phyloP scores from a whole-genome alignment of 2,888 invertebrate species.

The Carterocephalus palaemon region DNA sequence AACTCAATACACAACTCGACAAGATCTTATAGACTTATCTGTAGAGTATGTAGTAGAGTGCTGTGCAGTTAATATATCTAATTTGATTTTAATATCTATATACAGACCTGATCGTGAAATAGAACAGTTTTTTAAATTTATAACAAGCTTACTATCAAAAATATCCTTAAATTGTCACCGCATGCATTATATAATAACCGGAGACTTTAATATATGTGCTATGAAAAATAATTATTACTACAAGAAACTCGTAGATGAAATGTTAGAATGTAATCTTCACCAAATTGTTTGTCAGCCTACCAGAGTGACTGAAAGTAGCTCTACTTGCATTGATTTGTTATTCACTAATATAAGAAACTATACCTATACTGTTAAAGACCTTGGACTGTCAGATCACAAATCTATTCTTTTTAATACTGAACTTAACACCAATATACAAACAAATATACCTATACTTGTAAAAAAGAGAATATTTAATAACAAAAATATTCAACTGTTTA shows the following conservation, averaged over 20 bases:
- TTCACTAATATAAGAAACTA: background rate
- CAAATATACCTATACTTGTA: background rate
- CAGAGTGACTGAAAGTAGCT: background rate
- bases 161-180: background rate
- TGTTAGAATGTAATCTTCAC: constrained; percentile 10
- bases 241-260: background rate
- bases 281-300: constrained; percentile 7
- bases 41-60: constrained; percentile 21
- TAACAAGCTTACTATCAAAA: constrained; percentile 6
- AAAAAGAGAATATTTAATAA: background rate
- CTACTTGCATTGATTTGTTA: no score
- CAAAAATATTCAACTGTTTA: background rate
- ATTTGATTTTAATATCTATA: constrained; percentile 10
- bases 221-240: constrained; percentile 1
- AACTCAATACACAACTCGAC: constrained; percentile 1
- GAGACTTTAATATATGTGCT: constrained; percentile 18
- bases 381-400: no score
- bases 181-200: constrained; percentile 20
- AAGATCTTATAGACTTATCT: constrained; percentile 16
- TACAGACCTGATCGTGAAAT: constrained; percentile 20
- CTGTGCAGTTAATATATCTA: constrained; percentile 18
- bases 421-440: background rate
- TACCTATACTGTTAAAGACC: background rate
- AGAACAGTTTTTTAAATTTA: constrained; percentile 6
- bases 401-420: background rate